Base-by-base conservation (phyloP, 2,113 vertebrate genomes). In the Chloropsis cyanopogon region DNA sequence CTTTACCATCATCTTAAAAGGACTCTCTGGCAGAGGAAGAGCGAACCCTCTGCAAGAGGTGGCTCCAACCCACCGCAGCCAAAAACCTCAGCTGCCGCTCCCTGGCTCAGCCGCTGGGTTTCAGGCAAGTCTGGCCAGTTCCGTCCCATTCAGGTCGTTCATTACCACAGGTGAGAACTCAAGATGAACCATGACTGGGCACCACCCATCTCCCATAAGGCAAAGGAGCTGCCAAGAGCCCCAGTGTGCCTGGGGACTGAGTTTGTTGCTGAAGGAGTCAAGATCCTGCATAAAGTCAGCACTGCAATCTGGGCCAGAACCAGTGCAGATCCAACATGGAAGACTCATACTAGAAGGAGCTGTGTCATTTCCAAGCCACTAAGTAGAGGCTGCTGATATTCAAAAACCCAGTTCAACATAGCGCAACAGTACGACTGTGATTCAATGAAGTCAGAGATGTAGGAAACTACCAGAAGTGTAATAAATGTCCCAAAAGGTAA, bases 121-220 rank as follows among this genome's bases (percentile, higher is more conserved):
- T n/a, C n/a, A n/a, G n/a, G n/a, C n/a, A n/a, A n/a, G n/a, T n/a
- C n/a, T n/a, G n/a, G n/a, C n/a, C n/a, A n/a, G n/a, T n/a, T n/a
- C n/a, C n/a, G n/a, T n/a, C n/a, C n/a, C n/a, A n/a, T n/a, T n/a
- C n/a, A n/a, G n/a, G n/a, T n/a, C n/a, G n/a, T n/a, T n/a, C n/a
- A n/a, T n/a, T n/a, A n/a, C n/a, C n/a, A n/a, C n/a, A n/a, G 8
- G 37, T 37, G 56, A 87, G 19, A 73, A 37, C 25, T 44, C n/a
- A 42, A 0, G 20, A 49, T 8, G 39, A 56, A 17, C 33, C 20
- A 10, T 14, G 17, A 37, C 11, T 1, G 3, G 9, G 42, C 56
- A 35, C 19, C 1, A 0, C 16, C 19, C 23, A 0, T 22, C 19
- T 84, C 0, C 1, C 11, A 7, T 35, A 66, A 41, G 2, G 35